These are phyloP conservation scores for Nansenia antarctica DNA, from an alignment of 2,113 vertebrate genomes.

Conservation along the genomic window DNA sequence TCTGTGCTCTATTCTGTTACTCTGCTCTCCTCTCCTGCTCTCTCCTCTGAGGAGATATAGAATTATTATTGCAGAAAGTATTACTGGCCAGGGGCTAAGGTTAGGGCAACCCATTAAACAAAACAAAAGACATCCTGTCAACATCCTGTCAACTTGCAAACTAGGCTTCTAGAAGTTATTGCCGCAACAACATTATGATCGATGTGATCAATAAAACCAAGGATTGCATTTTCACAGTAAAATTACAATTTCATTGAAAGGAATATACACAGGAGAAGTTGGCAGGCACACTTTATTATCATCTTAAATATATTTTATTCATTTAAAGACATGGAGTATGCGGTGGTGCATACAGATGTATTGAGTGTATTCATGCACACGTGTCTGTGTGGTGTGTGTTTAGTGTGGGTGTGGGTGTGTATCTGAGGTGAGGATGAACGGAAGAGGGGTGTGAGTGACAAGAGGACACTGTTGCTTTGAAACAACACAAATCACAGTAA, in stretches of 20 bases:
- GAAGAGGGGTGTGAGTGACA: conserved; percentile 26
- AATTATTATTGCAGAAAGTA: background rate
- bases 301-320: conserved; percentile 63
- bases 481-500: conserved; percentile 59
- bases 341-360: conserved; percentile 59
- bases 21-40: background rate
- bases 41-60: background rate
- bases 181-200: no score
- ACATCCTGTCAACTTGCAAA: no score
- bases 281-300: conserved; percentile 51
- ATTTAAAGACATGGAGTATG: conserved; percentile 50
- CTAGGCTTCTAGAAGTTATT: no score
- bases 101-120: background rate
- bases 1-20: no score
- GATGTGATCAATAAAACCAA: no score
- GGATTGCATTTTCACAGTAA: no score
- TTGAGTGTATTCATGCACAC: conserved; percentile 65
- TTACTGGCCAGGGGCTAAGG: background rate
- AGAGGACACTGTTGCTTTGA: conserved; percentile 38
- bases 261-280: background rate
- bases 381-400: conserved; percentile 5
- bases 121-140: background rate
- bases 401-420: conserved; percentile 20
- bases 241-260: no score
- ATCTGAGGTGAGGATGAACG: background rate